Percentiles rank a stretch among this genome's conserved stretches.
Evolutionary conservation across 2,888 invertebrate species (phyloP).

Genomic region (Dasysyrphus albostriatus): DNA sequence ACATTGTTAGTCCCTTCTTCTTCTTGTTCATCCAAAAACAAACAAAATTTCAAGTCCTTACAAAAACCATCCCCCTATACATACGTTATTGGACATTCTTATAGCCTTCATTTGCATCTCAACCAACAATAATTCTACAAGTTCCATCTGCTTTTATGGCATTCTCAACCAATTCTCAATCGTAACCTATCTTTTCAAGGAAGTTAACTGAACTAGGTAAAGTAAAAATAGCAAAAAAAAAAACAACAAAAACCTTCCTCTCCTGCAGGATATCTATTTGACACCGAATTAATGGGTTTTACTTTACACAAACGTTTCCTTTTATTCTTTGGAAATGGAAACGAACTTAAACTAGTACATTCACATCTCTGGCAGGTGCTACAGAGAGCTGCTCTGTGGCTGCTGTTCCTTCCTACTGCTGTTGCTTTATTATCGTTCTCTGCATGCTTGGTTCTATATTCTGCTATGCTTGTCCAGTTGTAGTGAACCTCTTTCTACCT

Average conservation of each 20-base stretch:
- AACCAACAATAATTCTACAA: conserved; percentile 24
- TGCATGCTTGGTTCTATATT: background rate
- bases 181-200: conserved; percentile 47
- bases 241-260: conserved; percentile 32
- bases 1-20: background rate
- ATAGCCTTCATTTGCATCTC: background rate
- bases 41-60: background rate
- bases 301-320: conserved; percentile 63
- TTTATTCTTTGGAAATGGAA: conserved; percentile 28
- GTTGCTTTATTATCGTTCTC: conserved; percentile 37
- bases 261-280: conserved; percentile 61
- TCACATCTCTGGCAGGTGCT: conserved; percentile 67
- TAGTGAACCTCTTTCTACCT: background rate
- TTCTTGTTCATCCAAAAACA: background rate
- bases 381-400: conserved; percentile 15
- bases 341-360: conserved; percentile 61
- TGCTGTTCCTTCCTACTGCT: conserved; percentile 2
- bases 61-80: background rate
- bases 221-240: background rate
- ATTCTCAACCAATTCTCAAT: background rate
- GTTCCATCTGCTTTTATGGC: conserved; percentile 29
- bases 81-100: conserved; percentile 10
- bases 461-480: conserved; percentile 18
- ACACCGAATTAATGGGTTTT: conserved; percentile 63
- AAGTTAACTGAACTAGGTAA: conserved; percentile 32